A percentile compares a stretch with the other conserved stretches of the same genome.
Evolutionary conservation across 2,888 invertebrate species (phyloP).

Genomic region (Theristus sp.): DNA sequence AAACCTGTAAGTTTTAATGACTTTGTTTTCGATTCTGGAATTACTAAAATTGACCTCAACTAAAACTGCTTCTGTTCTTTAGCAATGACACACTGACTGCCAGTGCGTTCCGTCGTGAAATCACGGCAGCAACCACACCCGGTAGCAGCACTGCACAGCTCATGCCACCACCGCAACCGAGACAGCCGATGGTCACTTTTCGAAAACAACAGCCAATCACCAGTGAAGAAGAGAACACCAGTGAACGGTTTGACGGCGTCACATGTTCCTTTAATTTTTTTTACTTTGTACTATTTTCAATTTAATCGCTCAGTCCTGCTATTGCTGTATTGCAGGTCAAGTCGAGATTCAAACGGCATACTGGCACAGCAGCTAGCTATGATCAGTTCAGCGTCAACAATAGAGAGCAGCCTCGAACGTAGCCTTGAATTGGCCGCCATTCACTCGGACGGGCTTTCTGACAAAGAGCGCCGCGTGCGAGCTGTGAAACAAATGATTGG

Average conservation of each 20-base stretch:
- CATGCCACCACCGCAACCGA: not conserved
- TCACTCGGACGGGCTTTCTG: constrained; percentile 23
- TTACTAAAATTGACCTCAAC: no score
- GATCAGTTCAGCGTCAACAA: constrained; percentile 7
- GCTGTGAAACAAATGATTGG: constrained; percentile 18
- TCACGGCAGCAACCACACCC: not conserved
- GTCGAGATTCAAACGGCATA: not conserved
- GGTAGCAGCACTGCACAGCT: not conserved
- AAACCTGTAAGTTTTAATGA: not conserved
- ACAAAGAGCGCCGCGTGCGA: constrained; percentile 19
- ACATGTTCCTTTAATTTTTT: not conserved
- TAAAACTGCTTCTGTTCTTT: no score
- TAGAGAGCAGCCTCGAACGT: constrained; percentile 8
- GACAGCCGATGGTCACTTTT: not conserved
- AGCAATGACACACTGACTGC: not conserved
- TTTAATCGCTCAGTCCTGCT: not conserved
- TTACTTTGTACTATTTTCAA: not conserved
- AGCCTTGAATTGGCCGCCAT: constrained; percentile 12
- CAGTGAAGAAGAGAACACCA: constrained; percentile 6
- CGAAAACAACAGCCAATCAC: not conserved
- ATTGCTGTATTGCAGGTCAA: not conserved
- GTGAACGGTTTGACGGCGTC: no score
- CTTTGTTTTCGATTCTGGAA: not conserved
- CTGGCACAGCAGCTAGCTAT: constrained; percentile 1
- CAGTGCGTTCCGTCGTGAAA: not conserved